phyloP scores from a whole-genome alignment of 2,113 vertebrate genomes.

The Pluvianellus socialis region DNA sequence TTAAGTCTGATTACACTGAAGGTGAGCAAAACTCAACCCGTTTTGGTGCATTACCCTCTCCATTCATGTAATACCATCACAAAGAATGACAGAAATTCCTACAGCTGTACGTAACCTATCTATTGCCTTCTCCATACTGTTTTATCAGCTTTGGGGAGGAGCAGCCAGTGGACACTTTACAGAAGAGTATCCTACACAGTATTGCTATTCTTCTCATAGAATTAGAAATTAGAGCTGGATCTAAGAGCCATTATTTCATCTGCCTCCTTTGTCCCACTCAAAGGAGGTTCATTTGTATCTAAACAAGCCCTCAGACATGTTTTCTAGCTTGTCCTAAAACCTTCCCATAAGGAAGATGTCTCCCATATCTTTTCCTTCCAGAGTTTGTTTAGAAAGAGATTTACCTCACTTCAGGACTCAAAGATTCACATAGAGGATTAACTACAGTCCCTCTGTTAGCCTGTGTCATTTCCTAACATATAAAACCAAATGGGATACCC shows the following conservation, averaged over 20 bases:
- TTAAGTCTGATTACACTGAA: background rate
- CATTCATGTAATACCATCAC: background rate
- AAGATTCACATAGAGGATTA: background rate
- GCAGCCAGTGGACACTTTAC: background rate
- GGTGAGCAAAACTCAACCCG: background rate
- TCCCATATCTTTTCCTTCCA: background rate
- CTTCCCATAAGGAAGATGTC: background rate
- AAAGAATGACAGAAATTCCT: background rate
- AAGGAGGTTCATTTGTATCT: background rate
- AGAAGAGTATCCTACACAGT: background rate
- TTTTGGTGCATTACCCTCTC: background rate
- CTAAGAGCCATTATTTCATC: background rate
- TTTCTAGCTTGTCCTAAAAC: background rate
- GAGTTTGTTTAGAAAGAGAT: background rate
- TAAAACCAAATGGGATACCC: background rate
- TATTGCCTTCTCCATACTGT: background rate
- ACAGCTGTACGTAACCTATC: fast-evolving
- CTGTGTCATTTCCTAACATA: background rate
- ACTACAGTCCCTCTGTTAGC: background rate
- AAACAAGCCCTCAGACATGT: background rate
- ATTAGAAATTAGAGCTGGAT: background rate
- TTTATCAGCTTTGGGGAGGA: background rate
- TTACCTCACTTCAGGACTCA: background rate
- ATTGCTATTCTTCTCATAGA: background rate
- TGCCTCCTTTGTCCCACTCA: background rate